Evolutionary conservation across 2,888 invertebrate species (phyloP).

Genomic region (Oasisia sp.): DNA sequence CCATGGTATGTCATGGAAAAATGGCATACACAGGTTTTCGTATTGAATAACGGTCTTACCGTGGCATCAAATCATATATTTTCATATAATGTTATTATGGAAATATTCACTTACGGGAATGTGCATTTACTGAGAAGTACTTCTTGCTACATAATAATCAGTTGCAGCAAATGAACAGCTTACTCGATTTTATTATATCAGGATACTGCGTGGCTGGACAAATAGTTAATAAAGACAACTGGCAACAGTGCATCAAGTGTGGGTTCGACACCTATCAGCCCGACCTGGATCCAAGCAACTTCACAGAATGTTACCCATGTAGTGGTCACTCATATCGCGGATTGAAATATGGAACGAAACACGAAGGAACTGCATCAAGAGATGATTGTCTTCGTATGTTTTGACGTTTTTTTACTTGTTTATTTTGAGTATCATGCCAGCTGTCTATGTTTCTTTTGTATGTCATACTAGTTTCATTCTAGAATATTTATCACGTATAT

Average conservation of each 20-base stretch:
- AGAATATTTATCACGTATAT: too few species aligned
- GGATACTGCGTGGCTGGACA: background rate
- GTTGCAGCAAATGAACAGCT: background rate
- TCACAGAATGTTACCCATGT: background rate
- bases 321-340: background rate
- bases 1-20: too few species aligned
- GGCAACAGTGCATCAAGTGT: background rate
- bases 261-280: background rate
- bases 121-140: background rate
- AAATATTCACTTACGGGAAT: background rate
- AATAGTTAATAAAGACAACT: background rate
- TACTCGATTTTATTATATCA: background rate
- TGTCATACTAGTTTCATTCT: too few species aligned
- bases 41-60: too few species aligned
- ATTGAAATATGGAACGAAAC: background rate
- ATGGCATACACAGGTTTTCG: too few species aligned
- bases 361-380: background rate
- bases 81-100: background rate
- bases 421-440: too few species aligned
- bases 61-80: too few species aligned
- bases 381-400: background rate
- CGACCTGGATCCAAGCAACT: background rate
- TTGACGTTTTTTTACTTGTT: background rate
- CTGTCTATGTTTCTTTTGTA: too few species aligned
- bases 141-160: background rate